Base-by-base conservation (phyloP, 2,888 invertebrate genomes). In the Xestia rhomboidea region DNA sequence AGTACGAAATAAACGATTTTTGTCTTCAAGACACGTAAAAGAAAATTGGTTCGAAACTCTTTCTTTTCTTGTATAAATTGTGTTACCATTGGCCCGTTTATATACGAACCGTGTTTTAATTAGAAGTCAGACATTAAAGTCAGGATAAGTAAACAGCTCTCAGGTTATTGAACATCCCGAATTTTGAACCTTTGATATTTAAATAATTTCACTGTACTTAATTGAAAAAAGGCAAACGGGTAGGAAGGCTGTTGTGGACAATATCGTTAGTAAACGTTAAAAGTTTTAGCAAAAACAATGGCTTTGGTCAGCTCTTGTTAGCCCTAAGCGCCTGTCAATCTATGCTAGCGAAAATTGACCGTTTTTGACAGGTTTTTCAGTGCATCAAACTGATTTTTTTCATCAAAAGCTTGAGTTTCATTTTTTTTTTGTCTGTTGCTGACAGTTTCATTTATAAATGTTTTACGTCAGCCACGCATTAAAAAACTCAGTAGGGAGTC, bases 101-200 rank as follows among this genome's bases (percentile, higher is more conserved):
- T 10, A 46, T 38, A 8, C 4, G 6, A 46, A 62, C 11, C 7
- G 21, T 1, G n/a, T n/a, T 60, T 24, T 51, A 27, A 60, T 60
- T 44, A 34, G 8, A 60, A 49, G 15, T 18, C 6, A 18, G 21
- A 79, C 4, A 57, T 30, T 54, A 24, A 78, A 27, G 27, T 11
- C 18, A 38, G 5, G 38, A 27, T 46, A 38, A 30, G 13, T 27
- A 21, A 24, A 34, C 18, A 64, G 44, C 15, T 44, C 2, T 44
- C 41, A 44, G 27, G 7, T 60, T 30, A 30, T 18, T 38, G 24
- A 38, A 24, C 11, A 49, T 8, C 18, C 13, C 6, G 13, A 27
- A 60, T 54, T 74, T 30, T 8, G 34, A 57, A n/a, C 11, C 21
- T 62, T 81, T 74, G 34, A 63, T 51, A 34, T 62, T 13, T 24